Evolutionary conservation across 2,797 vertebrate genomes (phyloP).

Genomic region (Synaphobranchus kaupii): DNA sequence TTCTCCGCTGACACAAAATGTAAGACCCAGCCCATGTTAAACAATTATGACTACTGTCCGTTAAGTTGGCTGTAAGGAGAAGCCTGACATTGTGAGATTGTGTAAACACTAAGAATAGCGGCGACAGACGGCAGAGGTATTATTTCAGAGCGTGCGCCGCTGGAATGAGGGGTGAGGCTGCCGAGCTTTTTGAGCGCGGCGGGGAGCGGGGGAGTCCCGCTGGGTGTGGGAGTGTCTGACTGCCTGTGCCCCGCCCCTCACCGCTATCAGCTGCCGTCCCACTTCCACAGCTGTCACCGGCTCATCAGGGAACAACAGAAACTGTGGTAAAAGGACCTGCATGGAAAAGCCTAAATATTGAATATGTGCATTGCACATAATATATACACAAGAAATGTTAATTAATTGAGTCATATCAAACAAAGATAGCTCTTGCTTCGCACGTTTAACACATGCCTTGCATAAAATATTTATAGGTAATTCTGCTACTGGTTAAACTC

Average conservation of each 20-base stretch:
- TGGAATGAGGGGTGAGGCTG: slow-evolving; percentile 24
- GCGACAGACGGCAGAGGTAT: background rate
- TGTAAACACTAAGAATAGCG: background rate
- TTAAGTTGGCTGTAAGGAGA: background rate
- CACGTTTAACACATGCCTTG: background rate
- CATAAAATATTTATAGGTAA: background rate
- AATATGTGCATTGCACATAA: background rate
- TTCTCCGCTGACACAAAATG: background rate
- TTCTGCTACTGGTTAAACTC: background rate
- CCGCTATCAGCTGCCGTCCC: slow-evolving; percentile 5
- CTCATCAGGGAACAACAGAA: background rate
- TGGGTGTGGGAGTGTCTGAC: slow-evolving; percentile 1
- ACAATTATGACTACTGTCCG: background rate
- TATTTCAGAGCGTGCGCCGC: slow-evolving; percentile 11
- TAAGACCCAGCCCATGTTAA: background rate
- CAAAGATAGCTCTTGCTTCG: background rate
- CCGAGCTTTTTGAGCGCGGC: slow-evolving; percentile 6
- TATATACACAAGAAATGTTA: background rate
- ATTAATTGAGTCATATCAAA: background rate
- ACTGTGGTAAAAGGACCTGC: background rate
- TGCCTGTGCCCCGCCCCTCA: background rate
- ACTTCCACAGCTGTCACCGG: slow-evolving; percentile 15
- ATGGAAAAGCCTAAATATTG: background rate
- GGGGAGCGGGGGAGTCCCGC: background rate
- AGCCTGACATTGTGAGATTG: background rate